Base-by-base conservation (phyloP, 2,113 vertebrate genomes). In the Upupa epops region DNA sequence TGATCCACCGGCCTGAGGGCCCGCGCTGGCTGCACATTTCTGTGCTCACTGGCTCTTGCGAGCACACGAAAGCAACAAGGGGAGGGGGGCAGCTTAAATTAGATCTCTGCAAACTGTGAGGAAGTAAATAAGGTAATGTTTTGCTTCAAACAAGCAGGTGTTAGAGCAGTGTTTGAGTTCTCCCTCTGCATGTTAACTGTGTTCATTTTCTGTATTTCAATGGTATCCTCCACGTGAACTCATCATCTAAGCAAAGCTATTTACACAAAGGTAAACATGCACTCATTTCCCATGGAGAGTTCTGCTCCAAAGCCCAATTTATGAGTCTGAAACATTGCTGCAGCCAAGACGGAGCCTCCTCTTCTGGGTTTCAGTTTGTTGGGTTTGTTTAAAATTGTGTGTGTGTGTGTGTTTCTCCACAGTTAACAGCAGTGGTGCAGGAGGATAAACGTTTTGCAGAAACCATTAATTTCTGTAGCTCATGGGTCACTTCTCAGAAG, bases 1-100 rank as follows among this genome's bases (percentile, higher is more conserved):
- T 97, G 96, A 98, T 95, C 93, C 61, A 22, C 55, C 69, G 40
- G 96, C 97, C 97, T 86, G 86, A 97, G 96, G 97, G 95, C 95
- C 96, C 51, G 17, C 58, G 60, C 92, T 96, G 89, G 95, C 96
- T 97, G 96, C 86, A 96, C 79, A 94, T 96, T 95, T 97, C 87
- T 96, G 58, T 85, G 92, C 49, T 96, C 94, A 72, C 93, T 93
- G 89, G 37, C 36, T 97, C 95, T 78, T 89, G 83, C 74, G 96
- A 96, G 96, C 95, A 86, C 8, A 93, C 80, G 42, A 59, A 85
- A 91, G 85, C 4, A n/a, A 60, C 25, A 49, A 68, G 24, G 56
- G 45, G 71, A 7, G 32, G 36, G 56, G 83, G 37, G 55, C 61
- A 83, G 87, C 93, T 95, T 95, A 85, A 95, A 88, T 95, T 92